A percentile compares a stretch with the other conserved stretches of the same genome.
Evolutionary conservation across 2,797 vertebrate species (phyloP).

Genomic region (Phyllotis vaccarum): DNA sequence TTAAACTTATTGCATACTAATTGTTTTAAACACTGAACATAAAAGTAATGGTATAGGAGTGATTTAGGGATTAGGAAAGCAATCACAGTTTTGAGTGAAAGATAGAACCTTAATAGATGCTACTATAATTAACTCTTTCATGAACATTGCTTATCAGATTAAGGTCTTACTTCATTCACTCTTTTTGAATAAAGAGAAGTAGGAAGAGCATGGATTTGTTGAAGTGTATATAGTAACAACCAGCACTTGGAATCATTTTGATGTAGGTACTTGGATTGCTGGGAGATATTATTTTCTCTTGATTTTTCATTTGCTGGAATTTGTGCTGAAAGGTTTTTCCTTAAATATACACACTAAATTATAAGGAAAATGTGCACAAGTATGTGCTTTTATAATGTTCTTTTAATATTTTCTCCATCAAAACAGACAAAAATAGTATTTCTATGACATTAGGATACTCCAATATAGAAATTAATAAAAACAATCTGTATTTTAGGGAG

Average conservation of each 20-base stretch:
- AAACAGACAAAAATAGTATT: neutral
- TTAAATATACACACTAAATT: constrained; percentile 5
- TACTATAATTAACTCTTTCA: constrained; percentile 33
- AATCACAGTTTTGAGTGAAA: constrained; percentile 54
- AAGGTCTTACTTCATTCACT: neutral
- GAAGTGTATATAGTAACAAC: neutral
- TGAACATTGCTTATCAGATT: neutral
- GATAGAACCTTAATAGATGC: constrained; percentile 53
- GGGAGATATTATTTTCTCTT: neutral
- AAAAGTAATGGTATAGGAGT: constrained; percentile 62
- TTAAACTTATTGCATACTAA: constrained; percentile 31
- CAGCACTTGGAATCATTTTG: neutral
- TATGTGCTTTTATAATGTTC: neutral
- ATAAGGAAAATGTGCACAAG: neutral
- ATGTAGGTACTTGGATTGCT: neutral
- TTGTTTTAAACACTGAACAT: constrained; percentile 57
- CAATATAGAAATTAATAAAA: neutral
- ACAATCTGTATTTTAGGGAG: neutral
- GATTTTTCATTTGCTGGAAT: neutral
- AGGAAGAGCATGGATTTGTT: neutral
- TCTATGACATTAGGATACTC: neutral
- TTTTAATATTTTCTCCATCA: neutral
- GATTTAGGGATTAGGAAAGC: constrained; percentile 65
- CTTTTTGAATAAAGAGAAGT: neutral
- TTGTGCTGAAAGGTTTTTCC: neutral